phyloP scores from a whole-genome alignment of 2,113 vertebrate species.

The Blennius ocellaris region DNA sequence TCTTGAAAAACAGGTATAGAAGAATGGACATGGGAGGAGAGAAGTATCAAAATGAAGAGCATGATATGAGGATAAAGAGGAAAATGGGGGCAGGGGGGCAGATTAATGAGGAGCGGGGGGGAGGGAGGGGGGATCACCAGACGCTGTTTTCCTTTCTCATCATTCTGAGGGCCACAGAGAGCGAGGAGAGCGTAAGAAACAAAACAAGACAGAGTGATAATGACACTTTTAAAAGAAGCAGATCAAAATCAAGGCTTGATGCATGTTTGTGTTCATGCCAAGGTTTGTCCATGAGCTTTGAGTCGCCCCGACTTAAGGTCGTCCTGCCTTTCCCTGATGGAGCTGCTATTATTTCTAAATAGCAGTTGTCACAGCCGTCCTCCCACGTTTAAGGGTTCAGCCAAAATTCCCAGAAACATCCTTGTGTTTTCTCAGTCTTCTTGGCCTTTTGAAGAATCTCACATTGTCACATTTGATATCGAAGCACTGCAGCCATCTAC shows the following conservation, averaged over 20 bases:
- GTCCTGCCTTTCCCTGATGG: slow-evolving; percentile 52
- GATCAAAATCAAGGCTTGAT: neutral
- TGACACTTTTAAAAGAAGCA: slow-evolving; percentile 4
- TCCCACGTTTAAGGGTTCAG: slow-evolving; percentile 64
- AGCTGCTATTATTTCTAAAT: slow-evolving; percentile 56
- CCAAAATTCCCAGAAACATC: slow-evolving; percentile 51
- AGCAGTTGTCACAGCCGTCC: slow-evolving; percentile 74
- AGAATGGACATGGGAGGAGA: neutral
- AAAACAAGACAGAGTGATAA: slow-evolving; percentile 40
- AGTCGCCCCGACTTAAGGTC: slow-evolving; percentile 42
- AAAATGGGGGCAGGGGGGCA: slow-evolving; percentile 35
- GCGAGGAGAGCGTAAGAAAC: neutral
- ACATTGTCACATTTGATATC: slow-evolving; percentile 40
- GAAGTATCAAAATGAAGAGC: slow-evolving; percentile 30
- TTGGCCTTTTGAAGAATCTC: slow-evolving; percentile 41
- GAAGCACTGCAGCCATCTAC: slow-evolving; percentile 45
- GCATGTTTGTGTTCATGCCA: neutral
- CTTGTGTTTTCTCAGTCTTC: slow-evolving; percentile 48
- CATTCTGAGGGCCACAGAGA: slow-evolving; percentile 44
- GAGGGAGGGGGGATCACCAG: slow-evolving; percentile 2
- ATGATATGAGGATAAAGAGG: slow-evolving; percentile 6
- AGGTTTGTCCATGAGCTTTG: slow-evolving; percentile 18
- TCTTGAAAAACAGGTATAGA: slow-evolving; percentile 17
- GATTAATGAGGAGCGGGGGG: slow-evolving; percentile 50
- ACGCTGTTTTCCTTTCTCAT: slow-evolving; percentile 30